Percentiles rank a stretch among this genome's conserved stretches.
phyloP scores from a whole-genome alignment of 1,140 invertebrate genomes.

The Eurosta solidaginis region DNA sequence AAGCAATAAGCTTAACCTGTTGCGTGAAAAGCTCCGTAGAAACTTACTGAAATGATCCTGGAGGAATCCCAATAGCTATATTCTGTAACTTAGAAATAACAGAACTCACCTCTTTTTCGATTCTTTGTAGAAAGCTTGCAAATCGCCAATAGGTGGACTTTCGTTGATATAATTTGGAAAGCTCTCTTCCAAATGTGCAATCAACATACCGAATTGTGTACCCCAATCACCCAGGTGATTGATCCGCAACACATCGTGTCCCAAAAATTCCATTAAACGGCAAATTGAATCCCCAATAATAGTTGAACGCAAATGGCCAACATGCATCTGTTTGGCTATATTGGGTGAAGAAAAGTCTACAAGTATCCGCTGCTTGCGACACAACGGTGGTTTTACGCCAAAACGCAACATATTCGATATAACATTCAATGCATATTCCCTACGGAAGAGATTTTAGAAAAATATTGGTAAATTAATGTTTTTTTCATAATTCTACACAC shows the following conservation, averaged over 20 bases:
- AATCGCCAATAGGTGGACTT: slow-evolving; percentile 88
- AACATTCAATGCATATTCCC: slow-evolving; percentile 68
- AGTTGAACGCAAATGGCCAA: slow-evolving; percentile 96
- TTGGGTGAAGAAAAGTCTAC: slow-evolving; percentile 99
- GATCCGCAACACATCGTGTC: slow-evolving; percentile 90
- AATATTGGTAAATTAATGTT: background rate
- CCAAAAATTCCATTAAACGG: slow-evolving; percentile 89
- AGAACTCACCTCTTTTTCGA: slow-evolving; percentile 71
- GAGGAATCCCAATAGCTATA: no score
- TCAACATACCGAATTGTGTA: slow-evolving; percentile 99
- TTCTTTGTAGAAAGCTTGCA: slow-evolving; percentile 90
- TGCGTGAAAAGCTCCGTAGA: no score
- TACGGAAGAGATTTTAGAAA: slow-evolving; percentile 35
- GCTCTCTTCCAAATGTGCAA: slow-evolving; percentile 92
- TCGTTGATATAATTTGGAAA: slow-evolving; percentile 86
- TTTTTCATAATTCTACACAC: background rate
- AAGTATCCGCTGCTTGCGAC: slow-evolving; percentile 73
- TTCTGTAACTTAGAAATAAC: no score
- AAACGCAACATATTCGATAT: slow-evolving; percentile 70
- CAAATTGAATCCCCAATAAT: slow-evolving; percentile 95
- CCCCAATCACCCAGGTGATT: slow-evolving; percentile 99
- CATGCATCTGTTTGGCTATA: slow-evolving; percentile 99
- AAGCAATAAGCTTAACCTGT: no score
- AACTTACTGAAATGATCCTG: no score
- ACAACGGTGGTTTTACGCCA: slow-evolving; percentile 74